These are phyloP conservation scores for Mizuhopecten yessoensis DNA, from an alignment of 1,140 invertebrate species.

Conservation along the genomic window DNA sequence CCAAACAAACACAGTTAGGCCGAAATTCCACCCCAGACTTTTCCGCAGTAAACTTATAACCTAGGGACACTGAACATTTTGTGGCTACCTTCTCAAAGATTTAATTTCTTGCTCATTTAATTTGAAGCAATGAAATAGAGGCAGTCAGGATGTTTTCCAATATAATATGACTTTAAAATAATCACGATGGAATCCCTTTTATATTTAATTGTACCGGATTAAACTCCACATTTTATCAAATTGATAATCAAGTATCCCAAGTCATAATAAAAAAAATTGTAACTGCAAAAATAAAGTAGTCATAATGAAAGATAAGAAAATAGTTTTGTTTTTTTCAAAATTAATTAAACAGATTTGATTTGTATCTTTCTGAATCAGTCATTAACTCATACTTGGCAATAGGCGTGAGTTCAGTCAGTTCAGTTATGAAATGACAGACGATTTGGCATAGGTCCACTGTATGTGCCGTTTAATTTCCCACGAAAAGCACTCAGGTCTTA, in stretches of 20 bases:
- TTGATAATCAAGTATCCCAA: background rate
- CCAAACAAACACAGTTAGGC: too few species aligned
- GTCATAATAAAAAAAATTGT: background rate
- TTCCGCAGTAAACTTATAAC: too few species aligned
- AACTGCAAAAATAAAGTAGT: slow-evolving; percentile 19
- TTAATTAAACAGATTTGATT: slow-evolving; percentile 40
- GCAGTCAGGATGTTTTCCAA: too few species aligned
- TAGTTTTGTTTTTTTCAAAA: slow-evolving; percentile 40
- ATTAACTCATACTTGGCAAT: slow-evolving; percentile 22
- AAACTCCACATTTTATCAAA: background rate
- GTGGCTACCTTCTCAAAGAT: too few species aligned
- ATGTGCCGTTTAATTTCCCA: slow-evolving; percentile 32
- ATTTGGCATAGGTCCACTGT: background rate
- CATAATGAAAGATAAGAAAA: background rate
- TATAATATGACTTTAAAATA: too few species aligned
- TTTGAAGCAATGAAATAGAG: too few species aligned
- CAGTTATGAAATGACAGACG: background rate
- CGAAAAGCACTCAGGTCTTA: background rate
- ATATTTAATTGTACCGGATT: background rate
- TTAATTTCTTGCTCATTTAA: too few species aligned
- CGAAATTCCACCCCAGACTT: too few species aligned
- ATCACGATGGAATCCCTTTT: too few species aligned
- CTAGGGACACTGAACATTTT: too few species aligned
- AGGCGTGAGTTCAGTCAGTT: slow-evolving; percentile 31
- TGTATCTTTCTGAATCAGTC: background rate